These are phyloP conservation scores for Bicyclus anynana DNA, from an alignment of 1,140 invertebrate genomes.

Conservation along the genomic window DNA sequence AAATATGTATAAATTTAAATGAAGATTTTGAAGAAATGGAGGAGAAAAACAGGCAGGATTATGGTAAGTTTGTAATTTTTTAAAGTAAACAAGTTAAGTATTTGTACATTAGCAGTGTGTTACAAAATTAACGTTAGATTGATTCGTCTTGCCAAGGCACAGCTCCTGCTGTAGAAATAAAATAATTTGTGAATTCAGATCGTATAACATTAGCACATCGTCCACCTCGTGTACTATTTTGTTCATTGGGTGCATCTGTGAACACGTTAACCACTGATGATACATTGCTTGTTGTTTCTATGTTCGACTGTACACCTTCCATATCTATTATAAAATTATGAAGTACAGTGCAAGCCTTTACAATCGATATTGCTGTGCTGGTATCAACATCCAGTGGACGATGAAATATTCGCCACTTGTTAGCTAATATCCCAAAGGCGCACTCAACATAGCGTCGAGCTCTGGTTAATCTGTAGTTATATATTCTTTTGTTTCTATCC, in stretches of 20 bases:
- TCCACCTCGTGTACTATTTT: not conserved
- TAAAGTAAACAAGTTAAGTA: not conserved
- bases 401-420: slow-evolving; percentile 35
- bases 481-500: not conserved
- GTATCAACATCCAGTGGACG: slow-evolving; percentile 21
- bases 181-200: not conserved
- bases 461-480: slow-evolving; percentile 14
- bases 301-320: too few relatives aligned
- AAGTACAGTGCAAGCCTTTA: not conserved
- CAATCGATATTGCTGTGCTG: not conserved
- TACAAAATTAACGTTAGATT: too few relatives aligned
- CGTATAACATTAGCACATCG: not conserved
- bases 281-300: not conserved
- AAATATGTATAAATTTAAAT: not conserved
- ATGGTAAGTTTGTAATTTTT: not conserved
- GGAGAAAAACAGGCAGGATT: not conserved
- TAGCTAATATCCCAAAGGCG: slow-evolving; percentile 42
- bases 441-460: slow-evolving; percentile 43
- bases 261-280: too few relatives aligned
- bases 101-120: too few relatives aligned
- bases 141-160: not conserved
- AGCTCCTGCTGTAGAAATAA: not conserved
- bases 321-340: not conserved
- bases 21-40: not conserved
- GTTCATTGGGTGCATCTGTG: too few relatives aligned